phyloP scores from a whole-genome alignment of 2,888 invertebrate genomes.

The Willowsia nigromaculata region DNA sequence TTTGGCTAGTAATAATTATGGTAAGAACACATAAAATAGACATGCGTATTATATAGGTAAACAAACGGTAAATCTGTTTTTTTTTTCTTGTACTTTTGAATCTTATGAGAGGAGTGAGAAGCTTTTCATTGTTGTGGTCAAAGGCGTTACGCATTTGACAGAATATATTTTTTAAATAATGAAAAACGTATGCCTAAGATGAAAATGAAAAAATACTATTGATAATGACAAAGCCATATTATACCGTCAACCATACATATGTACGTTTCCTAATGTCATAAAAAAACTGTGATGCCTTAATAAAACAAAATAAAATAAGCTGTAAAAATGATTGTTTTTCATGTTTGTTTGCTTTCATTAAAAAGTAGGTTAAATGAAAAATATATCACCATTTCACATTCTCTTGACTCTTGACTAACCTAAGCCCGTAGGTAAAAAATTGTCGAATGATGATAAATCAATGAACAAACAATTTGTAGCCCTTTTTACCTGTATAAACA shows the following conservation, averaged over 20 bases:
- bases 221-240: too few relatives aligned
- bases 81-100: background rate
- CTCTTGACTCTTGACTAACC: too few relatives aligned
- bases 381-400: too few relatives aligned
- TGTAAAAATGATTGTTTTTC: background rate
- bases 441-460: background rate
- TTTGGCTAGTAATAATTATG: background rate
- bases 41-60: background rate
- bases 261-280: too few relatives aligned
- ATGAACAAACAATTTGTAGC: too few relatives aligned
- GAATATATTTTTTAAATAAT: constrained; percentile 45
- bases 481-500: too few relatives aligned
- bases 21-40: background rate
- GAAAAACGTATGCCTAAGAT: constrained; percentile 50
- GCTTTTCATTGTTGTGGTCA: constrained; percentile 29
- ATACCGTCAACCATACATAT: background rate
- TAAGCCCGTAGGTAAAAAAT: background rate
- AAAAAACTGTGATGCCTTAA: too few relatives aligned
- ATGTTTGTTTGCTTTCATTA: background rate
- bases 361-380: background rate
- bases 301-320: background rate
- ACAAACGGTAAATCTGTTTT: background rate
- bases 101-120: constrained; percentile 29
- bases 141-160: constrained; percentile 41
- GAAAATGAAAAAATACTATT: too few relatives aligned